Evolutionary conservation across 2,797 vertebrate species (phyloP).

Genomic region (Carduelis carduelis): DNA sequence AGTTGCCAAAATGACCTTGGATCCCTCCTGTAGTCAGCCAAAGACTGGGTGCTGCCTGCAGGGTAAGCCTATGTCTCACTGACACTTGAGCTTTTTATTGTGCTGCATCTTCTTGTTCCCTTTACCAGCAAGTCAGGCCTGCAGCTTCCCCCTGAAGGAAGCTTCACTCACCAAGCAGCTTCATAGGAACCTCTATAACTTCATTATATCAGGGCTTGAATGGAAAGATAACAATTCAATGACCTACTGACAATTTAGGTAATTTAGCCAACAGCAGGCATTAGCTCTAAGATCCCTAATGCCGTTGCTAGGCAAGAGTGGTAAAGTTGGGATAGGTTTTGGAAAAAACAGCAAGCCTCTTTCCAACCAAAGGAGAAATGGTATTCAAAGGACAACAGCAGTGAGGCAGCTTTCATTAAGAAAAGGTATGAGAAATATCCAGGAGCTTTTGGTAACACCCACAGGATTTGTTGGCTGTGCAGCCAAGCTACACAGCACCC

Average conservation of each 20-base stretch:
- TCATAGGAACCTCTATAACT: background rate
- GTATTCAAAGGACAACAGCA: background rate
- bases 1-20: background rate
- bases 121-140: background rate
- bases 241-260: background rate
- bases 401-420: background rate
- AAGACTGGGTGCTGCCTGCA: background rate
- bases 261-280: background rate
- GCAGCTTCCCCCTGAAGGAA: background rate
- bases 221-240: background rate
- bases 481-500: background rate
- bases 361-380: background rate
- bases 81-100: background rate
- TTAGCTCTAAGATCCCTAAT: background rate
- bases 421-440: conserved; percentile 12
- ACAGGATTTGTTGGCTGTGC: background rate
- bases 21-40: background rate
- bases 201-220: background rate
- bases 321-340: conserved; percentile 1
- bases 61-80: fast-evolving
- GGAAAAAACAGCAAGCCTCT: conserved; percentile 13
- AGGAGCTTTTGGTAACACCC: background rate
- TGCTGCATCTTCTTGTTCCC: background rate
- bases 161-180: background rate
- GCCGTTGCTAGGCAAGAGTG: conserved; percentile 7